These are phyloP conservation scores for Elgaria multicarinata DNA, from an alignment of 2,113 vertebrate species.

Conservation along the genomic window DNA sequence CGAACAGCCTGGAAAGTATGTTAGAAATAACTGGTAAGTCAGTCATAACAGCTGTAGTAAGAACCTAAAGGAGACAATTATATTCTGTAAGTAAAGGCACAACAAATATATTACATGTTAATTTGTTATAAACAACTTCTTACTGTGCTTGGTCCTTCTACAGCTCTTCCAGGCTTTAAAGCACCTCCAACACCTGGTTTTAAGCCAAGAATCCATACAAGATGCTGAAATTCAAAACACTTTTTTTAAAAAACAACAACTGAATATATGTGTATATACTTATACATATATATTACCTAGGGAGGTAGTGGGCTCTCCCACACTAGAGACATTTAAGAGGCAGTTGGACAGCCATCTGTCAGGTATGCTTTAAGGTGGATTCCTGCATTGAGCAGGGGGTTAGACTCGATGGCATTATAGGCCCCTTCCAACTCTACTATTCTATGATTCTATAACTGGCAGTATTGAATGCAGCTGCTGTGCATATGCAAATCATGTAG, in stretches of 20 bases:
- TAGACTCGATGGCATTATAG: too few relatives aligned
- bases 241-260: conserved; percentile 28
- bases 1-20: conserved; percentile 97
- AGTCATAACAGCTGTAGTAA: conserved; percentile 99
- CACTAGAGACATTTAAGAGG: too few relatives aligned
- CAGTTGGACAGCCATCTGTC: too few relatives aligned
- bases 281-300: too few relatives aligned
- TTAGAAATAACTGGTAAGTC: conserved; percentile 97
- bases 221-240: conserved; percentile 82
- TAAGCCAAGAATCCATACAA: conserved; percentile 98
- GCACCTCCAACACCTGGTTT: conserved; percentile 93
- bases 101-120: conserved; percentile 18
- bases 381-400: too few relatives aligned
- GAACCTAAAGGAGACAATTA: conserved; percentile 81
- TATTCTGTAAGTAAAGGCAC: conserved; percentile 8
- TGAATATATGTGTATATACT: not conserved
- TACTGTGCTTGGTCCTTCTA: conserved; percentile 97
- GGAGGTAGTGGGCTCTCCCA: too few relatives aligned
- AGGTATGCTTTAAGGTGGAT: too few relatives aligned
- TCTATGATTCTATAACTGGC: too few relatives aligned
- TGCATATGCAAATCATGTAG: too few relatives aligned
- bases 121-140: conserved; percentile 53
- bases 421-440: too few relatives aligned
- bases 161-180: conserved; percentile 95
- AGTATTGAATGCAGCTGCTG: too few relatives aligned